phyloP scores from a whole-genome alignment of 1,140 invertebrate genomes.

The Lasioglossum baleicum region DNA sequence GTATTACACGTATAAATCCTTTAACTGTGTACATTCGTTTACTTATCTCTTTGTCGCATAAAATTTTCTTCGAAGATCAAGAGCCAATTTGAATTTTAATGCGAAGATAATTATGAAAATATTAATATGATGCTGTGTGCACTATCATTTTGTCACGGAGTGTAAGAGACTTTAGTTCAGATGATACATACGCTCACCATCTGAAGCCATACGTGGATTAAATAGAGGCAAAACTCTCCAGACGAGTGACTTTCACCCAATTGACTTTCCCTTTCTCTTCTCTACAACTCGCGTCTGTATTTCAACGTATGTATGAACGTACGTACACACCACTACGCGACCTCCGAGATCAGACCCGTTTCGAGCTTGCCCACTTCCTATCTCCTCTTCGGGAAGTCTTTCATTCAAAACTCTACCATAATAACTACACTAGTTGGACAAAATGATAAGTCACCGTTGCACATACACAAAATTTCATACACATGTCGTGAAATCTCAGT shows the following conservation, averaged over 20 bases:
- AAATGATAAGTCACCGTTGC: too few species aligned
- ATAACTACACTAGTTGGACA: background rate
- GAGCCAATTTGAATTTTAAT: too few species aligned
- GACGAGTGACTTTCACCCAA: slow-evolving; percentile 62
- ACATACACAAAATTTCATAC: too few species aligned
- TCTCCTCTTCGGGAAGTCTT: background rate
- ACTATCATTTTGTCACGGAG: background rate
- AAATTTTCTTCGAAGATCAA: too few species aligned
- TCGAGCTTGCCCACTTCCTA: background rate
- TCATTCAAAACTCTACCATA: background rate
- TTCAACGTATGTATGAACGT: slow-evolving; percentile 17
- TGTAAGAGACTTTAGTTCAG: background rate
- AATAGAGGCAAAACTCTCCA: slow-evolving; percentile 55
- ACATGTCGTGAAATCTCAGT: too few species aligned
- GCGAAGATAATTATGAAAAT: too few species aligned
- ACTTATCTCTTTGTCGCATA: too few species aligned
- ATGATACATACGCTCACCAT: slow-evolving; percentile 20
- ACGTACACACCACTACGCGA: background rate
- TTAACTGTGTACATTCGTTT: too few species aligned
- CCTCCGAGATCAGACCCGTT: background rate
- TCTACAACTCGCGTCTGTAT: slow-evolving; percentile 39
- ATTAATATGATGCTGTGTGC: too few species aligned
- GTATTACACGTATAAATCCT: too few species aligned
- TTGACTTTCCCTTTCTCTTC: slow-evolving; percentile 75
- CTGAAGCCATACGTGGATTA: slow-evolving; percentile 30